Base-by-base conservation (phyloP, 2,888 invertebrate genomes). In the Didymodactylos carnosus region DNA sequence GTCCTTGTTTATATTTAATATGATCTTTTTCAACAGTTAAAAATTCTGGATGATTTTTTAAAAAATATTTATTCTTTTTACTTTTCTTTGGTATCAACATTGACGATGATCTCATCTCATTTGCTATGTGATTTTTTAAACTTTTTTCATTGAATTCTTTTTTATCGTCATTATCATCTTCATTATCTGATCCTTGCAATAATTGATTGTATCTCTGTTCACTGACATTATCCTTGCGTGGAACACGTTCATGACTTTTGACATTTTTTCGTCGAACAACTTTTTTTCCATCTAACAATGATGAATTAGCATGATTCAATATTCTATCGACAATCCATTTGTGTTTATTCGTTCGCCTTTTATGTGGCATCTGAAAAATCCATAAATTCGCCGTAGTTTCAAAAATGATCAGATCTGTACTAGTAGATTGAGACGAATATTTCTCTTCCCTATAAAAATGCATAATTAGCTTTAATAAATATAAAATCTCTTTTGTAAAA, bases 31-130 rank as follows among this genome's bases (percentile, higher is more conserved):
- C 39, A 69, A 69, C 23, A 39, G 40, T 14, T 41, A 62, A 72
- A 29, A 69, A 53, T 62, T 75, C 75, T 13, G 75, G 75, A 75
- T 75, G 75, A 40, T 72, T 72, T 23, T 72, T 39, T 14, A 75
- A 43, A 75, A 72, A 72, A 49, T 72, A 75, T 72, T 75, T 75
- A 25, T 75, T 75, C 46, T 72, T 72, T 43, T 46, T 72, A 51
- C 75, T 75, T 51, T 75, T 72, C 69, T 46, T 72, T 39, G 75
- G 75, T 39, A 75, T 39, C 8, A 72, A 10, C 7, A n/a, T 35
- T 19, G 19, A 2, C n/a, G 29, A 6, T n/a, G 16, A 35, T 35
- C 35, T 23, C 2, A 62, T 19, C 35, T 62, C 62, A n/a, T 35
- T 62, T n/a, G 29, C 35, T n/a, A 62, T 62, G 35, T 62, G 62